Conservation (phyloP, 2,888 invertebrate genomes). For the Neria commutata region DNA sequence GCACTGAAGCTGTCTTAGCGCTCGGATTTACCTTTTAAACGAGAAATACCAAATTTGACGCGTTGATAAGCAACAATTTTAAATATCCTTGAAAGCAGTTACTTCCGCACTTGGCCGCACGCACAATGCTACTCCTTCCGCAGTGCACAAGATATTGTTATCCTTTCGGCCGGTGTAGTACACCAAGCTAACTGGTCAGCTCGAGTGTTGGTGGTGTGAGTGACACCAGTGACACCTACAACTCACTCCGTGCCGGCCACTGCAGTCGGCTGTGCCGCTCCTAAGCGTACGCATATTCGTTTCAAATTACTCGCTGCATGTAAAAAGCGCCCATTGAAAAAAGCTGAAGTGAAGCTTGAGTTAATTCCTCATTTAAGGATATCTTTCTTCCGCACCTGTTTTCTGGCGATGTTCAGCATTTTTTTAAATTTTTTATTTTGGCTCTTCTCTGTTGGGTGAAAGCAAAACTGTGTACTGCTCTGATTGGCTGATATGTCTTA, state of each 20-base stretch:
- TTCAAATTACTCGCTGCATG: neutral
- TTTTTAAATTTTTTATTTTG: too few relatives aligned
- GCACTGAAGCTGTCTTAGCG: neutral
- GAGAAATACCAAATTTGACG: neutral
- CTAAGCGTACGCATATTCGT: neutral
- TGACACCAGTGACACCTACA: neutral
- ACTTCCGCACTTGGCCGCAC: neutral
- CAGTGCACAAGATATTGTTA: neutral
- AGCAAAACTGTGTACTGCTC: too few relatives aligned
- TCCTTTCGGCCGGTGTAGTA: neutral
- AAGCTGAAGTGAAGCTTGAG: too few relatives aligned
- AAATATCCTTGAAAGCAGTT: neutral
- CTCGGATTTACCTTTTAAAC: too few relatives aligned
- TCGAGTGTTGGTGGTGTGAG: neutral
- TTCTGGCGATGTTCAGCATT: neutral
- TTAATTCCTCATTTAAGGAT: neutral
- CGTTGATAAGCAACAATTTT: neutral
- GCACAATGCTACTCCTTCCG: slow-evolving; percentile 5
- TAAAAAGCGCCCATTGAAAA: too few relatives aligned
- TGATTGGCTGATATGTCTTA: too few relatives aligned
- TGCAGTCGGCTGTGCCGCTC: neutral
- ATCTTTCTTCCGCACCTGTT: neutral
- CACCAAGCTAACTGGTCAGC: neutral
- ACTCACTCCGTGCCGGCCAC: neutral
- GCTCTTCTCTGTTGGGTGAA: too few relatives aligned